phyloP scores from a whole-genome alignment of 2,797 vertebrate species.

The Manis crassicaudata region DNA sequence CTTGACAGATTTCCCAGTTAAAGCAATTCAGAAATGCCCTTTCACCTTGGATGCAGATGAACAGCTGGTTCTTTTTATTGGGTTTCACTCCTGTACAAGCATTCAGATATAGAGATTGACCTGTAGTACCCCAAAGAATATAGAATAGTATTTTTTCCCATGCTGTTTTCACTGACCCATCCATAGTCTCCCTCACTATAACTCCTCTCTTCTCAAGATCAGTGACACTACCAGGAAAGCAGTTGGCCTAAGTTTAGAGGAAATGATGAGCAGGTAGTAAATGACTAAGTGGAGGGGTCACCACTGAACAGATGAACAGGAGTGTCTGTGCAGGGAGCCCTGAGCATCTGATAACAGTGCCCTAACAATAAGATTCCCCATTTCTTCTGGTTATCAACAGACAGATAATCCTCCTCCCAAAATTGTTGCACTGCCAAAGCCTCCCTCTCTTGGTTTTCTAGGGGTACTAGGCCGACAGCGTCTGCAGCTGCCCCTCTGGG shows the following conservation, averaged over 20 bases:
- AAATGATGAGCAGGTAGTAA: neutral
- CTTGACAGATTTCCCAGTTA: neutral
- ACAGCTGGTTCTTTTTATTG: neutral
- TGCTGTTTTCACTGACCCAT: neutral
- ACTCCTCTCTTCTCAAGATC: neutral
- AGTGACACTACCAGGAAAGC: neutral
- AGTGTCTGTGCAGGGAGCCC: accelerated
- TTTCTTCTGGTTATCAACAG: neutral
- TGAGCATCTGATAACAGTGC: neutral
- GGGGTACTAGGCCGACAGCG: neutral
- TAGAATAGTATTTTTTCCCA: neutral
- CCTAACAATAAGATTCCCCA: neutral
- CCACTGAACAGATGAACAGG: neutral
- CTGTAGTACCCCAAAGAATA: neutral
- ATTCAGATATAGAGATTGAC: neutral
- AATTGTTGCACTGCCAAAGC: neutral
- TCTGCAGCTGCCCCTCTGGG: neutral
- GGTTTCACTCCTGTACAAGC: neutral
- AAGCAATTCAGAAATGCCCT: neutral
- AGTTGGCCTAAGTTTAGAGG: neutral
- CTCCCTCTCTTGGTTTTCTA: neutral
- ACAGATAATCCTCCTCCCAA: neutral
- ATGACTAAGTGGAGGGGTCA: neutral
- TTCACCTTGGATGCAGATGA: neutral
- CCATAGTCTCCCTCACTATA: neutral